These are phyloP conservation scores for Trichomycterus rosablanca DNA, from an alignment of 2,113 vertebrate genomes.

Conservation along the genomic window DNA sequence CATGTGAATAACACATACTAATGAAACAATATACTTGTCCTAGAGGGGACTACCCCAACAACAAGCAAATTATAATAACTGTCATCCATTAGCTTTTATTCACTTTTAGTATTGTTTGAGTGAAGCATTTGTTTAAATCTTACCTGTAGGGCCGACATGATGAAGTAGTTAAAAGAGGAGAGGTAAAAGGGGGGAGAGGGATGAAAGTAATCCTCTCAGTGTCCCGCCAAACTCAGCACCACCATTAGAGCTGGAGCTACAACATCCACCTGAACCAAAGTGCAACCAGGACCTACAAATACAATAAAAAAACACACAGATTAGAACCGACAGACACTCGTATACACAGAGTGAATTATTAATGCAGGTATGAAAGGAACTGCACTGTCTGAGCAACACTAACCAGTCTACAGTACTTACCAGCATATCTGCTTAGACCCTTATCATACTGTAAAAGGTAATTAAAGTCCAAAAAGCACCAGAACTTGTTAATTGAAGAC, in stretches of 20 bases:
- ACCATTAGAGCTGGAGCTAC: constrained; percentile 39
- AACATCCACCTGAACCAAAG: constrained; percentile 23
- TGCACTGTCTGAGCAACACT: background rate
- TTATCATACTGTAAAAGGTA: no score
- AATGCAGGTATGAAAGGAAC: background rate
- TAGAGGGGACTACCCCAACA: no score
- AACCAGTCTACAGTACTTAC: no score
- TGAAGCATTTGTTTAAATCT: no score
- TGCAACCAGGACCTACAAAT: background rate
- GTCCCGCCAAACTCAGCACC: constrained; percentile 16
- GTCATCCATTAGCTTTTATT: no score
- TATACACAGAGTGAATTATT: background rate
- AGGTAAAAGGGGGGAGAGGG: constrained; percentile 19
- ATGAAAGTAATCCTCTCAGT: constrained; percentile 32
- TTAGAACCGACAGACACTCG: background rate
- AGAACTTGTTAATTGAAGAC: background rate
- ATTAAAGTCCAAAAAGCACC: background rate
- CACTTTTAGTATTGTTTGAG: no score
- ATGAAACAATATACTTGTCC: no score
- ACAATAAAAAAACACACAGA: background rate
- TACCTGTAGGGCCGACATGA: constrained; percentile 69
- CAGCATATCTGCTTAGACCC: no score
- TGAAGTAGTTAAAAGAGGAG: constrained; percentile 42
- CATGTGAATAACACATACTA: no score
- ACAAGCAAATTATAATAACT: no score